Evolutionary conservation across 2,113 vertebrate species (phyloP), one percentile per base, ranked within the genome.

Genomic region (Halcyon malimbica): DNA sequence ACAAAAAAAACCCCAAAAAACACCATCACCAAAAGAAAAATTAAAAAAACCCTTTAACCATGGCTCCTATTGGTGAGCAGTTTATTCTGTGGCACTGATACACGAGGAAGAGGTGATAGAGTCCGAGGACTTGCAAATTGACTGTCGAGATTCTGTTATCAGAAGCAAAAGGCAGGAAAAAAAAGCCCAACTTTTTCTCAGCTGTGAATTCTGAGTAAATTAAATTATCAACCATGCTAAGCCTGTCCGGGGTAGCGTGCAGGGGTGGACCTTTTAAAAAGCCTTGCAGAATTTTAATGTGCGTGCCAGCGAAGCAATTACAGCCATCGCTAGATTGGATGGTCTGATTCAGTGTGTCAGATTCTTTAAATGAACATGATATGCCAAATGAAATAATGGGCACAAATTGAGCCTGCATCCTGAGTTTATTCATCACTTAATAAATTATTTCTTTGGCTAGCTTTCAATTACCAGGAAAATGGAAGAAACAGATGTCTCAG

Each of bases 381-480:
- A 82, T 56, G 89, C 92, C 89, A 89, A 39, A 94, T 95, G 93
- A 80, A 87, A 91, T 96, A 94, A 94, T 69, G 50, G 80, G 46
- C 88, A 93, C 94, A 94, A 95, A 96, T 93, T 95, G 94, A 96
- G 96, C 88, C 90, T 78, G 83, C 87, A 73, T 93, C 91, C 87
- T 21, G n/a, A 70, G 94, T 94, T 96, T 87, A 13, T 95, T 97
- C 78, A 73, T 95, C 60, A 33, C 81, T 89, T 97, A 92, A 93
- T 94, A 87, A 96, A 96, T 96, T 91, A 95, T 80, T 79, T 92
- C 46, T 67, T 75, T 10, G 13, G 37, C 69, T 87, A 82, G 91
- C 94, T 95, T 96, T 96, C 93, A 95, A 90, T 97, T 95, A 96
- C 53, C 59, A 91, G 94, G 74, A 73, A 93, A 95, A 85, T 84